Conservation (phyloP, 1,140 invertebrate genomes). For the Nylanderia fulva region DNA sequence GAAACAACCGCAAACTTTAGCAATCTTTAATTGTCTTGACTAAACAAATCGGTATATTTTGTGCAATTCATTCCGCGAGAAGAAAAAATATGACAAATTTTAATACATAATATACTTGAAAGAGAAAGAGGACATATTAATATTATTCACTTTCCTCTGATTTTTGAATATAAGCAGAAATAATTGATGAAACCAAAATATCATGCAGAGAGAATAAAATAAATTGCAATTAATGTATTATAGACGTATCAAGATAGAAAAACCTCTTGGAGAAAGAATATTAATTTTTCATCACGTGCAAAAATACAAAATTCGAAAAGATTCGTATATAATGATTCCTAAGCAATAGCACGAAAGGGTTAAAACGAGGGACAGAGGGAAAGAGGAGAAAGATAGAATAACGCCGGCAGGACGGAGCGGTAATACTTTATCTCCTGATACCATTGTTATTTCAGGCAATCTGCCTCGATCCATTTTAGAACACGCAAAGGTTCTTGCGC, state of each 20-base stretch:
- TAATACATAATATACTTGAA: background rate
- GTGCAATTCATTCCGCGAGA: background rate
- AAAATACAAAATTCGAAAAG: constrained; percentile 24
- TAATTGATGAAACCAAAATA: background rate
- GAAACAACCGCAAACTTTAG: background rate
- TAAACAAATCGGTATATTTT: background rate
- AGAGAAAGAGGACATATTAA: background rate
- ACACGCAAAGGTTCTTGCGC: constrained; percentile 24
- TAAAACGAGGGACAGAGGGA: background rate
- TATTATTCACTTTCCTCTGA: background rate
- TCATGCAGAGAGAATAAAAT: constrained; percentile 1
- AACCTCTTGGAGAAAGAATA: constrained; percentile 21
- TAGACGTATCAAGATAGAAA: background rate
- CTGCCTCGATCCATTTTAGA: constrained; percentile 41
- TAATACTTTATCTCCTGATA: constrained; percentile 65
- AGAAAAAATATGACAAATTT: constrained; percentile 7
- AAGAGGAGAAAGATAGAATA: constrained; percentile 20
- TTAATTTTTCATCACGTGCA: background rate
- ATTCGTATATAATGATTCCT: constrained; percentile 22
- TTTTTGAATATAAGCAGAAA: background rate
- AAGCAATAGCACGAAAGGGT: background rate
- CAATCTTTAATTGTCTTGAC: background rate
- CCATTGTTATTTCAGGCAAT: constrained; percentile 64
- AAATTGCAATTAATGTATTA: constrained; percentile 1
- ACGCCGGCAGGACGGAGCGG: background rate